These are phyloP conservation scores for Eupithecia pulchellata DNA, from an alignment of 2,888 invertebrate genomes.

Conservation along the genomic window DNA sequence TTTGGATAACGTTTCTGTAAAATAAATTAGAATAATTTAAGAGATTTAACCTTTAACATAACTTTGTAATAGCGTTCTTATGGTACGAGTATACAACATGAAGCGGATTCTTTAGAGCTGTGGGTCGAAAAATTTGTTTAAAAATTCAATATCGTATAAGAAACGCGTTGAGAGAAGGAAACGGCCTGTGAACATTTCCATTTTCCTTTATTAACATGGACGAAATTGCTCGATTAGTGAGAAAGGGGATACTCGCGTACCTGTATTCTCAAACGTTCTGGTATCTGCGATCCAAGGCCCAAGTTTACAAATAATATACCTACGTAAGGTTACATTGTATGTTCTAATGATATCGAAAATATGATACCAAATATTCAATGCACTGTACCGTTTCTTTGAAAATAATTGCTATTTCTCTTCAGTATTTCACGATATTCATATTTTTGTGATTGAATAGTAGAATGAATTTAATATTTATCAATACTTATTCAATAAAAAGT, in stretches of 20 bases:
- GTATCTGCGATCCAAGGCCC: constrained; percentile 49
- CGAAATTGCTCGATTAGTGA: constrained; percentile 82
- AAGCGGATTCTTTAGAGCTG: constrained; percentile 66
- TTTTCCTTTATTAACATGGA: constrained; percentile 81
- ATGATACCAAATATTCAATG: not conserved
- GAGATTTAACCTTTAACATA: constrained; percentile 66
- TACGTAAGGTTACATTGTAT: not conserved
- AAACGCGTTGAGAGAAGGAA: constrained; percentile 79
- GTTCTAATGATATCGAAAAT: not conserved
- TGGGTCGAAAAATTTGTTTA: constrained; percentile 81
- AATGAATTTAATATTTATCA: too few species aligned
- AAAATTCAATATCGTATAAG: constrained; percentile 83
- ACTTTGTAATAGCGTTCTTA: constrained; percentile 74
- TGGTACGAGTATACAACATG: constrained; percentile 58
- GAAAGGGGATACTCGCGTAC: constrained; percentile 62
- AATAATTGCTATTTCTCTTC: not conserved
- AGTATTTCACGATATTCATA: not conserved
- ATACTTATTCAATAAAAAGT: not conserved
- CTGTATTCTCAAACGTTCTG: constrained; percentile 60
- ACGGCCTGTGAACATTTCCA: constrained; percentile 81
- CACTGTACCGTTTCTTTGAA: not conserved
- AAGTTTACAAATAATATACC: not conserved
- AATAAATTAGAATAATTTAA: constrained; percentile 61
- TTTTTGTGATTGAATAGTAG: not conserved
- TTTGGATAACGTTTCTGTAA: constrained; percentile 27